phyloP scores from a whole-genome alignment of 2,888 invertebrate genomes.

The Spicauda simplicius region DNA sequence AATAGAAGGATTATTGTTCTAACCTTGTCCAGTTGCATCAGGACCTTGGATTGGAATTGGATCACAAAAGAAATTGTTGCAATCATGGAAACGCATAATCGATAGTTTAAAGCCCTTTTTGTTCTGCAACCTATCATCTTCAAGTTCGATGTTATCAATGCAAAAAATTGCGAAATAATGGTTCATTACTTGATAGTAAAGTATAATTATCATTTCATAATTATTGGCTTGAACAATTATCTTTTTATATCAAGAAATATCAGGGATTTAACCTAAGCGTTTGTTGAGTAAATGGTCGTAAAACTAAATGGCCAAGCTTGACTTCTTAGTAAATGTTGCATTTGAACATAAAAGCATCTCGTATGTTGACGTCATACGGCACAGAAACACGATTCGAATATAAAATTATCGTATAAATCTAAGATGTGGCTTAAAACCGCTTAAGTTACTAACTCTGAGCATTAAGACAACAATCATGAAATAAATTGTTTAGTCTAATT shows the following conservation, averaged over 20 bases:
- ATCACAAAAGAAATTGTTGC: constrained; percentile 46
- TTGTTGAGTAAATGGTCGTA: constrained; percentile 21
- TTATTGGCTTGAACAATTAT: constrained; percentile 12
- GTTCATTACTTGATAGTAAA: constrained; percentile 26
- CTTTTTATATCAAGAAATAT: constrained; percentile 9
- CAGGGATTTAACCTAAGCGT: constrained; percentile 14
- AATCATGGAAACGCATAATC: constrained; percentile 34
- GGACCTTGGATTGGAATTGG: constrained; percentile 48
- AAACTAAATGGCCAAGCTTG: constrained; percentile 10
- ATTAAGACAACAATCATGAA: not conserved
- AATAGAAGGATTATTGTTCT: constrained; percentile 42
- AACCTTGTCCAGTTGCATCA: constrained; percentile 47
- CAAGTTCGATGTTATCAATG: constrained; percentile 30
- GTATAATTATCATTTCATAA: constrained; percentile 19
- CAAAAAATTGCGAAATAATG: constrained; percentile 23
- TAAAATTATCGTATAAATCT: not conserved
- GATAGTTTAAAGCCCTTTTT: constrained; percentile 19
- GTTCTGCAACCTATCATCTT: constrained; percentile 25
- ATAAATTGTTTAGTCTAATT: not conserved
- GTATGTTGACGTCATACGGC: constrained; percentile 9
- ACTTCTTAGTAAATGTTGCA: constrained; percentile 7
- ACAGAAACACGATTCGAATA: constrained; percentile 3
- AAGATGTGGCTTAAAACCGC: not conserved
- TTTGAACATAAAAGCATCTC: constrained; percentile 9
- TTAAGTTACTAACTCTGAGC: not conserved